Conservation (phyloP, 2,797 vertebrate species). For the Psittacula echo region DNA sequence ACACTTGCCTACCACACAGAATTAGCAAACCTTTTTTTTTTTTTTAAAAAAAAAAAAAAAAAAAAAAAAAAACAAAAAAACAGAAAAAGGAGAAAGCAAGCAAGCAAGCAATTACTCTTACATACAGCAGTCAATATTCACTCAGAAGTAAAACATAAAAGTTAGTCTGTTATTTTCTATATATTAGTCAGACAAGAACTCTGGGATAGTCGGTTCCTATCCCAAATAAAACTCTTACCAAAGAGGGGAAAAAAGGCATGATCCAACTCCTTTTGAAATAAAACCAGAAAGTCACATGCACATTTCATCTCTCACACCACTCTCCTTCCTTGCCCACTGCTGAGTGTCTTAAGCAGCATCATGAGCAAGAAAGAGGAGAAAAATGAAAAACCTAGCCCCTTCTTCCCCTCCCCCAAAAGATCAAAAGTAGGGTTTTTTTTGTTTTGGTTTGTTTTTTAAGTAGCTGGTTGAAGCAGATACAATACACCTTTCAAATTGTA, state of each 20-base stretch:
- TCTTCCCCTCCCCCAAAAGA: conserved; percentile 61
- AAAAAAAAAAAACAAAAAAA: background rate
- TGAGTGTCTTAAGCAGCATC: conserved; percentile 57
- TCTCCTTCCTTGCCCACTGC: conserved; percentile 55
- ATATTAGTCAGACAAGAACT: conserved; percentile 55
- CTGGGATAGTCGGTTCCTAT: conserved; percentile 47
- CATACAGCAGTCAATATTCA: conserved; percentile 59
- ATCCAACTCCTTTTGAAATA: conserved; percentile 69
- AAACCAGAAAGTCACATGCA: conserved; percentile 66
- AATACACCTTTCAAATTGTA: conserved; percentile 71
- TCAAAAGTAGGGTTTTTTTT: conserved; percentile 64
- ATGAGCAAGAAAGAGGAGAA: background rate
- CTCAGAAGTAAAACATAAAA: conserved; percentile 60
- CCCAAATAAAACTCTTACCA: conserved; percentile 69
- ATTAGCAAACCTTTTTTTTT: conserved; percentile 48
- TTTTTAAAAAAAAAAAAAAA: too few species aligned
- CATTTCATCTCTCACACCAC: conserved; percentile 60
- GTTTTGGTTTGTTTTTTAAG: conserved; percentile 36
- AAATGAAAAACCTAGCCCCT: conserved; percentile 30
- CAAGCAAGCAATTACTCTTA: conserved; percentile 39
- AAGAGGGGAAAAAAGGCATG: conserved; percentile 45
- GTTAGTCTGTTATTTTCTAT: conserved; percentile 65
- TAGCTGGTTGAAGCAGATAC: conserved; percentile 65
- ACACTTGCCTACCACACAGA: conserved; percentile 67
- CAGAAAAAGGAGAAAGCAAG: background rate